Conservation (phyloP, 2,113 vertebrate genomes). For the Corapipo altera region DNA sequence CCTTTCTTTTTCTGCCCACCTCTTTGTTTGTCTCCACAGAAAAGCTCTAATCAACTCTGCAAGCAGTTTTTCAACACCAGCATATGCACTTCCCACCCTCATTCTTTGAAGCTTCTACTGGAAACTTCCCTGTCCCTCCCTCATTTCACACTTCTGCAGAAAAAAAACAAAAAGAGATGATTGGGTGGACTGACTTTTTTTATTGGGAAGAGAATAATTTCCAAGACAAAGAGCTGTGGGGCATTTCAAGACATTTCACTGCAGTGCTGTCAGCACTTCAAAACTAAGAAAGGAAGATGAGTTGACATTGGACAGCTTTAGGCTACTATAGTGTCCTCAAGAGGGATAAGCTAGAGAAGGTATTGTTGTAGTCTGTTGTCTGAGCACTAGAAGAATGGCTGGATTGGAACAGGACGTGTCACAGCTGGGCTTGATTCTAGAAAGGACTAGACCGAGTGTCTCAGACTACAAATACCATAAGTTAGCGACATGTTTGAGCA, state of each 20-base stretch:
- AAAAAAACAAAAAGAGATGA: not conserved
- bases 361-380: not conserved
- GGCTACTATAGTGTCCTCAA: not conserved
- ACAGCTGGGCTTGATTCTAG: not conserved
- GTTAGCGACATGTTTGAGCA: not conserved
- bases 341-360: not conserved
- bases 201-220: not conserved
- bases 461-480: not conserved
- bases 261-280: not conserved
- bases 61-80: not conserved
- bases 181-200: not conserved
- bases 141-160: not conserved
- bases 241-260: not conserved
- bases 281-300: not conserved
- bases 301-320: not conserved
- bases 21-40: not conserved
- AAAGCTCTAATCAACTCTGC: not conserved
- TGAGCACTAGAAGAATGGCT: not conserved
- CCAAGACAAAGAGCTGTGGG: fast-evolving
- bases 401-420: not conserved
- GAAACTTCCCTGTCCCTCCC: not conserved
- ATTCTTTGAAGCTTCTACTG: not conserved
- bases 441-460: not conserved
- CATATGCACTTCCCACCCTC: fast-evolving
- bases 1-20: not conserved